Evolutionary conservation across 2,113 vertebrate species (phyloP), one percentile per base, ranked within the genome.

Genomic region (Geococcyx californianus): DNA sequence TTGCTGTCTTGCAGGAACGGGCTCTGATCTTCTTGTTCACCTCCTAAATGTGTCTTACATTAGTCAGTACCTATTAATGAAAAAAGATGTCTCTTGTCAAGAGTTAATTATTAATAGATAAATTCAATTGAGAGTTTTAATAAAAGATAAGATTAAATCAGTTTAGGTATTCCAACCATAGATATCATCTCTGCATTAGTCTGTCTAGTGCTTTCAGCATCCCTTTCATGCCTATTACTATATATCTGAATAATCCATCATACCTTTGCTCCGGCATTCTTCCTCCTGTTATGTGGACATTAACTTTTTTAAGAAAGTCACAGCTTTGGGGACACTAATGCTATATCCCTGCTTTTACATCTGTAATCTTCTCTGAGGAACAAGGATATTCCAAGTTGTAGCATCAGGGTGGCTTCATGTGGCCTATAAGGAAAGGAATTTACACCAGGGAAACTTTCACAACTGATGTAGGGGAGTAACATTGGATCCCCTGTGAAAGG

Each of bases 331-430:
- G 26, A 19, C 49, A 19, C 3, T 16, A 1, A 7, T 40, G 8
- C 68, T 42, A 5, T 10, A 4, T 10, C 45, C 21, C 51, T 66
- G 64, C 14, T 36, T 9, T 12, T 3, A 10, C 33, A 7, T 26
- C 1, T 7, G 47, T 1, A 6, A 2, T 0, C 59, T n/a, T 10
- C 69, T 8, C 54, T 4, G 5, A 19, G 55, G 55, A 47, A 2
- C 7, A 2, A 34, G 47, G 33, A 14, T 11, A 24, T 14, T 26
- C 47, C 59, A 33, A 49, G 26, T 1, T 49, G 47, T 70, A 54
- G 63, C 58, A 23, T 2, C 51, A 12, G 8, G 11, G n/a, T 4
- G 2, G 55, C 12, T 16, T 21, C 28, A 1, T 0, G 1, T 25
- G 42, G 70, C 60, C 36, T 56, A 54, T 24, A 49, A 49, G 47